These are phyloP conservation scores for Hemiprocne comata DNA, from an alignment of 2,113 vertebrate species.

Conservation along the genomic window DNA sequence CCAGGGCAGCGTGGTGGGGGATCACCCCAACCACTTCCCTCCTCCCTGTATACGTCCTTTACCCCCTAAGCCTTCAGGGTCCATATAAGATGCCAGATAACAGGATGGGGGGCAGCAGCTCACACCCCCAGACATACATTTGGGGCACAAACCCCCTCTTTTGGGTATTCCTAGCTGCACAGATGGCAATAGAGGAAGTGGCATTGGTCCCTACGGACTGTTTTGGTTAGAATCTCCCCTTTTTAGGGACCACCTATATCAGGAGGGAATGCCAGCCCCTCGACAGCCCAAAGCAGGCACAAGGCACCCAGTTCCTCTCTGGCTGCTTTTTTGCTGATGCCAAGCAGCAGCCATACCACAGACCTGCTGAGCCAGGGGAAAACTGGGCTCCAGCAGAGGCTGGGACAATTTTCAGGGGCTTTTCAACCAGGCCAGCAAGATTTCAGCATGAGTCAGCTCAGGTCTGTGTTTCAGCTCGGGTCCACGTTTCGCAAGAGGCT, in stretches of 20 bases:
- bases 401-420: background rate
- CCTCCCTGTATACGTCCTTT: no score
- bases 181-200: background rate
- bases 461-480: background rate
- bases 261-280: background rate
- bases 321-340: background rate
- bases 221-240: background rate
- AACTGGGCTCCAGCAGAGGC: fast-evolving
- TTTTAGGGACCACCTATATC: fast-evolving
- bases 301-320: background rate
- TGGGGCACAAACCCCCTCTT: background rate
- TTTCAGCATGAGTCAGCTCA: background rate
- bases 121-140: background rate
- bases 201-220: fast-evolving
- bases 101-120: background rate
- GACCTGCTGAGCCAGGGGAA: background rate
- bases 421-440: background rate
- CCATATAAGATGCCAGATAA: background rate
- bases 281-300: background rate
- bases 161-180: background rate
- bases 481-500: background rate
- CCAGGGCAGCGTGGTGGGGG: background rate
- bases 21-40: no score
- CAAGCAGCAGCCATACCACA: fast-evolving
- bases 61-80: no score